Conservation (phyloP, 2,888 invertebrate genomes). For the Willowsia nigromaculata region DNA sequence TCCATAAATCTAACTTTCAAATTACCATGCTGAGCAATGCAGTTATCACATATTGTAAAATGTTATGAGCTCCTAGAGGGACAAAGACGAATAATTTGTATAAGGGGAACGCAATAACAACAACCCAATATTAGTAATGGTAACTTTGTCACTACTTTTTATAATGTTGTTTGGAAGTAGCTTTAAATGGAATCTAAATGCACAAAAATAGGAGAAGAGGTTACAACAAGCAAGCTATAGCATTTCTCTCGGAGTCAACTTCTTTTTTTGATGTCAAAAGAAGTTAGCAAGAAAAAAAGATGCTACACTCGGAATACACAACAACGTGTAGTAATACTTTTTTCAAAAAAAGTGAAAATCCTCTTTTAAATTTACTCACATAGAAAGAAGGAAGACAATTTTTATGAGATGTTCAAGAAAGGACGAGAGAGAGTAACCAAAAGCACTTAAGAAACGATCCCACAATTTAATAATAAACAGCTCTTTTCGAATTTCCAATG, state of each 20-base stretch:
- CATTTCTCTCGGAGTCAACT: not conserved
- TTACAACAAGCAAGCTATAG: not conserved
- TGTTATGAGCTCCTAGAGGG: not conserved
- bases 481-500: slow-evolving; percentile 9
- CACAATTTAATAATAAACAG: slow-evolving; percentile 24
- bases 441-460: slow-evolving; percentile 12
- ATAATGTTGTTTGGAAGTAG: not conserved
- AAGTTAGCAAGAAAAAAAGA: not conserved
- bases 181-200: not conserved
- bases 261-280: not conserved
- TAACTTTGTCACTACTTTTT: not conserved
- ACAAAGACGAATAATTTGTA: not conserved
- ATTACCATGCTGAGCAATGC: not conserved
- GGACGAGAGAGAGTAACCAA: not conserved
- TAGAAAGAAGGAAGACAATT: not conserved
- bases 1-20: not conserved
- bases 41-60: not conserved
- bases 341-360: too few species aligned
- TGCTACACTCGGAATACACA: not conserved
- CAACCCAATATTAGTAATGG: not conserved
- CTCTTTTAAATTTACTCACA: not conserved
- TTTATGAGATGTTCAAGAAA: not conserved
- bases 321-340: not conserved
- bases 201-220: not conserved
- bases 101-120: not conserved